Conservation (phyloP, 1,140 invertebrate species). For the Cecropterus lyciades region DNA sequence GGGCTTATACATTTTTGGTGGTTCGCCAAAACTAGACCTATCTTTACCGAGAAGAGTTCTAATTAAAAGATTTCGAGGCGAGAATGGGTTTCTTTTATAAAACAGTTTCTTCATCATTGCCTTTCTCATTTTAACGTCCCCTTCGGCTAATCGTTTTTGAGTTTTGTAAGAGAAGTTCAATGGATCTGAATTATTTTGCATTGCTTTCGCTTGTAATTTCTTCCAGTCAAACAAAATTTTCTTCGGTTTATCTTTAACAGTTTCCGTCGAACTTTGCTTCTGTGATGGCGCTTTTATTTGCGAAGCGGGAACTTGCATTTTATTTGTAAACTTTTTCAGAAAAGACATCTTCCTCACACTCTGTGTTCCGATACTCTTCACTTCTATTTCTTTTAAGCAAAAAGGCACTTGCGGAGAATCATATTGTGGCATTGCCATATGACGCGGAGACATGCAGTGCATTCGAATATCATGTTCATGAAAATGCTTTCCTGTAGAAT, state of each 20-base stretch:
- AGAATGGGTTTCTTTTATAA: slow-evolving; percentile 74
- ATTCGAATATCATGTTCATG: neutral
- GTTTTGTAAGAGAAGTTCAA: slow-evolving; percentile 54
- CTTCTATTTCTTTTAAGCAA: slow-evolving; percentile 75
- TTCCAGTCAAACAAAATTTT: slow-evolving; percentile 55
- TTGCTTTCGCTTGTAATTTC: slow-evolving; percentile 54
- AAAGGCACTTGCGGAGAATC: slow-evolving; percentile 62
- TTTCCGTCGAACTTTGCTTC: slow-evolving; percentile 19
- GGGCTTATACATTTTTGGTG: slow-evolving; percentile 53
- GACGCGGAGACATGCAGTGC: neutral
- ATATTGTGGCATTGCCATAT: slow-evolving; percentile 44
- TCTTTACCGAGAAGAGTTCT: slow-evolving; percentile 68
- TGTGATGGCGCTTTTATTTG: neutral
- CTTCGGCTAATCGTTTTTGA: slow-evolving; percentile 58
- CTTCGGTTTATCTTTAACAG: slow-evolving; percentile 41
- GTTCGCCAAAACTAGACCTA: slow-evolving; percentile 59
- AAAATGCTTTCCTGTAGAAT: neutral
- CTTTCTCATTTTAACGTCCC: slow-evolving; percentile 62
- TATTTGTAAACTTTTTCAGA: slow-evolving; percentile 58
- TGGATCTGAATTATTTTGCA: slow-evolving; percentile 45
- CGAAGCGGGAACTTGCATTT: slow-evolving; percentile 37
- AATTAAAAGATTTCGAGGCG: slow-evolving; percentile 63
- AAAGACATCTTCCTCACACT: slow-evolving; percentile 66
- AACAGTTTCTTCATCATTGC: slow-evolving; percentile 70
- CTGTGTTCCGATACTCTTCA: slow-evolving; percentile 71